Base-by-base conservation (phyloP, 2,113 vertebrate genomes). In the Poeciliopsis turrubarensis region DNA sequence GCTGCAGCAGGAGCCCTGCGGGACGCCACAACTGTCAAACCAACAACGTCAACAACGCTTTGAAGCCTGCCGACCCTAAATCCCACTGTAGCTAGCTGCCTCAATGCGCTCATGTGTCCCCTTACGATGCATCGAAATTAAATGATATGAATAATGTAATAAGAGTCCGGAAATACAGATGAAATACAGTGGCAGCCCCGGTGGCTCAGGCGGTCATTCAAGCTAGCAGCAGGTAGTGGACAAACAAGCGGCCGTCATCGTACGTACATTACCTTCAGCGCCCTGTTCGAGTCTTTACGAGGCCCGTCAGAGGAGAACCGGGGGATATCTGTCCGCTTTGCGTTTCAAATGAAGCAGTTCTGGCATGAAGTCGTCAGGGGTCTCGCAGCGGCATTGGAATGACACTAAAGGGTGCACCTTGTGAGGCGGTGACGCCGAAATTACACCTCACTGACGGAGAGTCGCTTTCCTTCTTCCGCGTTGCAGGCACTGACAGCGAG, bases 361-460 rank as follows among this genome's bases (percentile, higher is more conserved):
- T 57, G 10, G 61, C 62, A 78, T 39, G 67, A 61, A 60, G 68
- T 17, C n/a, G 14, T 34, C 17, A 57, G 34, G 60, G 3, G 17
- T 30, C 4, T 64, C 15, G 27, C 32, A 26, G 3, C 0, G 41
- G 67, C 30, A 9, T n/a, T 30, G 65, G n/a, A 29, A 19, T 15
- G 31, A 64, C 1, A 4, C 44, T 31, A n/a, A 78, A 68, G 70
- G 88, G 76, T 73, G 86, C 80, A 77, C 85, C 82, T 81, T 81
- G 84, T 75, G 81, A 79, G 63, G 68, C 75, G 60, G 81, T 86
- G 87, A 90, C 87, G 87, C 77, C 77, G 29, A 65, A 75, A 62
- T 87, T 86, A 87, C 93, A 92, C 94, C 89, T 92, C 88, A 74
- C 89, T 94, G 94, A 95, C 94, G 94, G 93, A 93, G 92, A 93